A percentile compares a stretch with the other conserved stretches of the same genome.
Evolutionary conservation across 1,140 invertebrate species (phyloP).

Genomic region (Trichogramma pretiosum): DNA sequence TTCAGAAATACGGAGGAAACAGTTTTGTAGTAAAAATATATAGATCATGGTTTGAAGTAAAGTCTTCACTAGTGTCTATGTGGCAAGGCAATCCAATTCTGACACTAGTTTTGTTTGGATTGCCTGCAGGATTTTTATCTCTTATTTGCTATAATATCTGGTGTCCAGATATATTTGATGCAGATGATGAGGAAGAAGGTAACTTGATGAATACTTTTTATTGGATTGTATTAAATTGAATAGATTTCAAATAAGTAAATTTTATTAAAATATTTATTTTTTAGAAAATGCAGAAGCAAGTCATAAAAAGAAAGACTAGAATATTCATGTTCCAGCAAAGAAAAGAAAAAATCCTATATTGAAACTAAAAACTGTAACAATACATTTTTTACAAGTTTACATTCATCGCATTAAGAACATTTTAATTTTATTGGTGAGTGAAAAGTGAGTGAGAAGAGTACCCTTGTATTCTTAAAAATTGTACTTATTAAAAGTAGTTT

Average conservation of each 20-base stretch:
- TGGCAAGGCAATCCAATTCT: slow-evolving; percentile 85
- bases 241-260: slow-evolving; percentile 7
- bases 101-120: slow-evolving; percentile 76
- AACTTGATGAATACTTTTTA: slow-evolving; percentile 22
- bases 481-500: too few relatives aligned
- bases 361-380: slow-evolving; percentile 1
- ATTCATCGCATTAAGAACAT: too few relatives aligned
- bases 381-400: slow-evolving; percentile 9
- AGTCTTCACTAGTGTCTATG: slow-evolving; percentile 68
- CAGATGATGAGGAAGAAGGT: slow-evolving; percentile 71
- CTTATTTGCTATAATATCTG: slow-evolving; percentile 90
- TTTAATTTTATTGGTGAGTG: too few relatives aligned
- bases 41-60: slow-evolving; percentile 68
- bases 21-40: slow-evolving; percentile 61
- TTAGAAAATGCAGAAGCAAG: slow-evolving; percentile 26
- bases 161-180: slow-evolving; percentile 87
- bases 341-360: too few relatives aligned
- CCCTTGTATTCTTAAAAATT: too few relatives aligned
- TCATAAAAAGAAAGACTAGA: slow-evolving; percentile 43
- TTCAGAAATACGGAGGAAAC: slow-evolving; percentile 73
- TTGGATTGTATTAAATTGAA: slow-evolving; percentile 6
- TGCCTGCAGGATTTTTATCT: slow-evolving; percentile 84
- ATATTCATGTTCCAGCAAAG: too few relatives aligned
- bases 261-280: slow-evolving; percentile 20
- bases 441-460: too few relatives aligned